A percentile compares a stretch with the other conserved stretches of the same genome.
phyloP scores from a whole-genome alignment of 2,113 vertebrate species.

The Cynocephalus volans region DNA sequence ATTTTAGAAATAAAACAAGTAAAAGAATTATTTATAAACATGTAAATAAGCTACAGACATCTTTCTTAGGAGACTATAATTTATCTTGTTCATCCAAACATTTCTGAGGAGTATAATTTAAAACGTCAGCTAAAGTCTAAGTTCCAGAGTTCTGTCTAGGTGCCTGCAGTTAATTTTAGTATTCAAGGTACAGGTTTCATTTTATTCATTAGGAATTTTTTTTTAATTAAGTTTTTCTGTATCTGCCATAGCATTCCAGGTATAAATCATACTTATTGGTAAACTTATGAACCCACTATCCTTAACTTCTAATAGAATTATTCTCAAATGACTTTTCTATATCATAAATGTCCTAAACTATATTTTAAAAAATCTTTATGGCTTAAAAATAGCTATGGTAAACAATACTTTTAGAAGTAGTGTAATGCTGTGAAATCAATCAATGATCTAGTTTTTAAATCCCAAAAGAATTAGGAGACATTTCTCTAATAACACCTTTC shows the following conservation, averaged over 20 bases:
- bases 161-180: not conserved
- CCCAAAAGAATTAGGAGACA: not conserved
- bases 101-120: not conserved
- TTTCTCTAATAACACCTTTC: not conserved
- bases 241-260: not conserved
- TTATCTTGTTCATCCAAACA: not conserved
- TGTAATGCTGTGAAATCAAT: not conserved
- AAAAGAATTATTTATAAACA: not conserved
- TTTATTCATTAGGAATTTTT: slow-evolving; percentile 13
- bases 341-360: not conserved
- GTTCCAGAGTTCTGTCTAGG: not conserved
- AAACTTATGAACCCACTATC: not conserved
- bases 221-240: slow-evolving; percentile 10
- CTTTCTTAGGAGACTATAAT: not conserved
- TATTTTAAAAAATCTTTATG: not conserved
- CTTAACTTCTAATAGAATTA: not conserved
- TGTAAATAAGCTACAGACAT: not conserved
- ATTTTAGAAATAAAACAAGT: slow-evolving; percentile 28
- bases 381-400: not conserved
- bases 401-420: not conserved
- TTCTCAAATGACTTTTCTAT: slow-evolving; percentile 21
- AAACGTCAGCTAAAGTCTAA: not conserved
- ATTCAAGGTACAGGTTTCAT: not conserved
- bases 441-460: not conserved
- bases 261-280: not conserved